Evolutionary conservation across 2,888 invertebrate genomes (phyloP).

Genomic region (Hypselothyrea guttata): DNA sequence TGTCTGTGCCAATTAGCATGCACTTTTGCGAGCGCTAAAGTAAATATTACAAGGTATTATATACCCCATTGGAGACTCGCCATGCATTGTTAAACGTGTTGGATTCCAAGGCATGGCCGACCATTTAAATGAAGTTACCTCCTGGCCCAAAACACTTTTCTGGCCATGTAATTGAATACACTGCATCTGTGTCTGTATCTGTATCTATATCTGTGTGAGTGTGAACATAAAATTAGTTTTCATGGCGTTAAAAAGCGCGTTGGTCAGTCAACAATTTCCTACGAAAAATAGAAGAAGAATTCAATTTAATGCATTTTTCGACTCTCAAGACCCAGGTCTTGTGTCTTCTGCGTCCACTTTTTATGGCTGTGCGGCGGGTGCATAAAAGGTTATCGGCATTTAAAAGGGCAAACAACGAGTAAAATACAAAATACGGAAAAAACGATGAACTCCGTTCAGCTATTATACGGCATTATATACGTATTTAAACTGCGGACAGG

Average conservation of each 20-base stretch:
- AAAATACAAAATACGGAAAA: slow-evolving; percentile 14
- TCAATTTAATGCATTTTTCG: slow-evolving; percentile 69
- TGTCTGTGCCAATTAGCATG: slow-evolving; percentile 65
- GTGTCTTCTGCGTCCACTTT: slow-evolving; percentile 29
- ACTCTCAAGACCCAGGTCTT: slow-evolving; percentile 42
- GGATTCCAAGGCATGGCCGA: slow-evolving; percentile 27
- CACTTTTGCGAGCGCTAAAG: slow-evolving; percentile 62
- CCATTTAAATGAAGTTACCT: slow-evolving; percentile 70
- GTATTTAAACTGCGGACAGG: slow-evolving; percentile 24
- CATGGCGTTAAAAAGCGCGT: slow-evolving; percentile 76
- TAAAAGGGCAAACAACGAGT: slow-evolving; percentile 58
- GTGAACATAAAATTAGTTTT: slow-evolving; percentile 76
- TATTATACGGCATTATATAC: slow-evolving; percentile 63
- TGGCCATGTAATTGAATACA: slow-evolving; percentile 67
- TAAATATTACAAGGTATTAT: slow-evolving; percentile 39
- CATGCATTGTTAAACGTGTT: slow-evolving; percentile 64
- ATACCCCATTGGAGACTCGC: slow-evolving; percentile 52
- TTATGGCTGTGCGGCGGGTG: slow-evolving; percentile 61
- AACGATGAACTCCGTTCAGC: slow-evolving; percentile 39
- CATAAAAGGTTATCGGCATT: slow-evolving; percentile 73
- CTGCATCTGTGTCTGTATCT: slow-evolving; percentile 2
- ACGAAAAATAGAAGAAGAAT: slow-evolving; percentile 58
- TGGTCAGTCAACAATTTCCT: slow-evolving; percentile 58
- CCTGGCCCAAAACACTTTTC: slow-evolving; percentile 50
- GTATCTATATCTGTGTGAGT: slow-evolving; percentile 28